Evolutionary conservation across 2,113 vertebrate species (phyloP).

Genomic region (Oryzias celebensis): DNA sequence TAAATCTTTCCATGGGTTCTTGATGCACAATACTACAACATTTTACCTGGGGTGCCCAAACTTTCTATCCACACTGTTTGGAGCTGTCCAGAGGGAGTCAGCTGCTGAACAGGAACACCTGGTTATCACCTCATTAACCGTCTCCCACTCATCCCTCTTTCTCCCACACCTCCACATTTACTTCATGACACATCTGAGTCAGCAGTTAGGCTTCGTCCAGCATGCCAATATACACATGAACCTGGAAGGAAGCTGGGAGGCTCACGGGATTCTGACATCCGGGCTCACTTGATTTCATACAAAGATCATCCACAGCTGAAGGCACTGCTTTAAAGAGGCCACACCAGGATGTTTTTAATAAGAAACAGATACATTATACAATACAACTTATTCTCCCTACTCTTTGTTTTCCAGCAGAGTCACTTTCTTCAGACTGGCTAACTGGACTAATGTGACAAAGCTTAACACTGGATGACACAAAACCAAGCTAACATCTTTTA

Average conservation of each 20-base stretch:
- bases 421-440: too few species aligned
- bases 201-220: conserved; percentile 32
- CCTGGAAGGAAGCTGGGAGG: conserved; percentile 68
- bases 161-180: conserved; percentile 2
- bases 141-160: neutral
- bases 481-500: too few species aligned
- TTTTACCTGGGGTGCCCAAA: neutral
- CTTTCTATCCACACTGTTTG: conserved; percentile 8
- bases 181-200: conserved; percentile 35
- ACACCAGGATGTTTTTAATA: too few species aligned
- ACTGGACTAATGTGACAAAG: too few species aligned
- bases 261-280: conserved; percentile 27
- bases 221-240: conserved; percentile 63
- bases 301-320: neutral
- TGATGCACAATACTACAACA: too few species aligned
- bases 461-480: too few species aligned
- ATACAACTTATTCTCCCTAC: neutral
- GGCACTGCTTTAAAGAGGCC: too few species aligned
- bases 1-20: too few species aligned
- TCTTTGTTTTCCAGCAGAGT: too few species aligned
- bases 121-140: conserved; percentile 54
- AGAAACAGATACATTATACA: neutral
- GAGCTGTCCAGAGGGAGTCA: too few species aligned
- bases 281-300: conserved; percentile 2
- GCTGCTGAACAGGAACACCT: conserved; percentile 48